Base-by-base conservation (phyloP, 1,140 invertebrate genomes). In the Calephelis nemesis region DNA sequence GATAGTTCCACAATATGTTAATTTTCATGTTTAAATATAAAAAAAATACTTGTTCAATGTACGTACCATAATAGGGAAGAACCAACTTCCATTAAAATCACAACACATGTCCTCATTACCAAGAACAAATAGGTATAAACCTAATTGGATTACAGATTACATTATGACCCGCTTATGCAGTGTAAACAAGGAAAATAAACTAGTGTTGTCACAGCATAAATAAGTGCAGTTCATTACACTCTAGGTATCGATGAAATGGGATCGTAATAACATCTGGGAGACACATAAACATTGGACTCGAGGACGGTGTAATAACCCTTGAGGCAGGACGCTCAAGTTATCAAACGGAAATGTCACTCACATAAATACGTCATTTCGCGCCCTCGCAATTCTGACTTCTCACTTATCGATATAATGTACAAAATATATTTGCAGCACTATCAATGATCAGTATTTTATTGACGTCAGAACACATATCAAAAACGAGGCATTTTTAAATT, bases 261-360 rank as follows among this genome's bases (percentile, higher is more conserved):
- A 70, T 63, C 64, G 63, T 68, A 70, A 68, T 50, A 63, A 69
- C 77, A 76, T 73, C 71, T 72, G 70, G 68, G 68, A 68, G 76
- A 72, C 72, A 45, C 65, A 66, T 54, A 58, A 54, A 66, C 65
- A 54, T 13, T 42, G 64, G 47, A 62, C 10, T 67, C 58, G 70
- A 68, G 68, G 70, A 78, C 69, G 68, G 68, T 72, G 70, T 78
- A 73, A 75, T 79, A 70, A 72, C 71, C 71, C 72, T 73, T 62
- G 71, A 70, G 69, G 74, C 72, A 74, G 74, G 75, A 74, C 70
- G 70, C 67, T 71, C 75, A 74, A 83, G 76, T 82, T 85, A 83
- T 86, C 82, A 72, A 76, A 75, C 83, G 86, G 86, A 88, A 82
- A 82, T 82, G 83, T 84, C 84, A 85, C 83, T 86, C 82, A 76